phyloP scores from a whole-genome alignment of 2,888 invertebrate genomes.

The Heteromyza rotundicornis region DNA sequence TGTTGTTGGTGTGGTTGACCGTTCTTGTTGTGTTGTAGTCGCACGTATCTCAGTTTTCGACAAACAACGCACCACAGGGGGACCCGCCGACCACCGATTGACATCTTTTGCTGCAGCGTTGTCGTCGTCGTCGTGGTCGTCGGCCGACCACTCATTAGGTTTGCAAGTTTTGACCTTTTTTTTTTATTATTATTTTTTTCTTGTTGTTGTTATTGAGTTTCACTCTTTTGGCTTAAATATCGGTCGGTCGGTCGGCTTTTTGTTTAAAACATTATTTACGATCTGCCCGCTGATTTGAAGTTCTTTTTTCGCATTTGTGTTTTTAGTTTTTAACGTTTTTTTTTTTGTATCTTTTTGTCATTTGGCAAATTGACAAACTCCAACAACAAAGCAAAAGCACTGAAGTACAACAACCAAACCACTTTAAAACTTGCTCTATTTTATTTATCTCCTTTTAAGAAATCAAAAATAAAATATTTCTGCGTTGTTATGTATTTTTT shows the following conservation, averaged over 20 bases:
- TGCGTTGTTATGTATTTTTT: conserved; percentile 24
- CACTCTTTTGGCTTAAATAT: background rate
- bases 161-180: conserved; percentile 2
- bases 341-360: background rate
- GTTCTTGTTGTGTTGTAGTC: background rate
- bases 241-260: background rate
- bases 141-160: background rate
- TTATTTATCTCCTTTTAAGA: conserved; percentile 34
- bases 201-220: too few relatives aligned
- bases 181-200: background rate
- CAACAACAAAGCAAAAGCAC: background rate
- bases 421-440: conserved; percentile 31
- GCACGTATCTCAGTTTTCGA: background rate
- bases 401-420: background rate
- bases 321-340: conserved; percentile 2
- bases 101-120: background rate
- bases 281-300: background rate
- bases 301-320: background rate
- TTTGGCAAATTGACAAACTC: background rate
- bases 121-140: background rate
- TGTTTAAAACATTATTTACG: conserved; percentile 1
- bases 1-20: background rate
- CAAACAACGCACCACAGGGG: background rate
- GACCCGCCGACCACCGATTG: background rate
- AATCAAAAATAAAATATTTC: conserved; percentile 9